Base-by-base conservation (phyloP, 2,888 invertebrate species). In the Andrena minutula region DNA sequence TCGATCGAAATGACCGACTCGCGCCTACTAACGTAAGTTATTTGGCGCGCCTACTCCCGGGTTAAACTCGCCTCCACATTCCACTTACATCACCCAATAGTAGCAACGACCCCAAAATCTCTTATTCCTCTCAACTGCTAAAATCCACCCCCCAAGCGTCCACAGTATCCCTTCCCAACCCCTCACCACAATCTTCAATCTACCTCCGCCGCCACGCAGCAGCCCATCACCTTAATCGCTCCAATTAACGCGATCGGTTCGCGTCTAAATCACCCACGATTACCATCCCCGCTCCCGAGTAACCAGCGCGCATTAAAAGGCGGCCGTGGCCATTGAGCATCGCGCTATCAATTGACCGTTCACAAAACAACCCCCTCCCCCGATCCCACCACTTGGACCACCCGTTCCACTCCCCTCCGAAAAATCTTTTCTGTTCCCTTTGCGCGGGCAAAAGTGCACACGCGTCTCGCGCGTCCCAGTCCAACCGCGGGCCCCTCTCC, bases 351-450 rank as follows among this genome's bases (percentile, higher is more conserved):
- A 82, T 84, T 82, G 83, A 86, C 72, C 75, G 78, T 61, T 69
- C 70, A 68, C 56, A 75, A 82, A 84, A 84, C 84, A 84, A 77
- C 68, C 79, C 83, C 78, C 69, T 76, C 23, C 56, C 0, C 1
- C 10, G 51, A 58, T 28, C 84, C 73, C 75, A 20, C 56, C 56
- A 32, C 73, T 63, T 74, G 47, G 69, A 63, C 10, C 12, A 7
- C 58, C 6, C 10, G 51, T 66, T 74, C 82, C 75, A n/a, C 49
- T 41, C 74, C 74, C 82, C 72, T 47, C 10, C 47, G 41, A 26
- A 71, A 84, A 79, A 81, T 80, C 79, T 82, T 75, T 74, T 64
- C 60, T 80, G 86, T 82, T 86, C 87, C 84, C 82, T 81, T 71
- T 84, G 80, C 75, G 73, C 71, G 51, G 64, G 72, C 60, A 64